Evolutionary conservation across 2,888 invertebrate species (phyloP).

Genomic region (Drosophila koepferae): DNA sequence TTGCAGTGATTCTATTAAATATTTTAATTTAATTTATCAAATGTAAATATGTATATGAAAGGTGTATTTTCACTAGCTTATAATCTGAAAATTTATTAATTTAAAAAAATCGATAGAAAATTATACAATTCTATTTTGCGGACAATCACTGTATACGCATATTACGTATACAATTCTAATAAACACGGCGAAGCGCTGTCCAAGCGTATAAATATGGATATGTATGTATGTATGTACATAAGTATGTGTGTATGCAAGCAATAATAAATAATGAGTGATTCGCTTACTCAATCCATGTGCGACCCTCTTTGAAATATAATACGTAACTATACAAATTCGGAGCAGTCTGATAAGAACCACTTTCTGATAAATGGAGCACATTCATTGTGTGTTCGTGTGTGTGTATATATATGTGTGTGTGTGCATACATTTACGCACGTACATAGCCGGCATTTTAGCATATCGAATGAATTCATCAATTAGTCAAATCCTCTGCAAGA

Average conservation of each 20-base stretch:
- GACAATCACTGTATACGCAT: neutral
- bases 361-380: conserved; percentile 47
- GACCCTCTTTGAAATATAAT: conserved; percentile 27
- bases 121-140: too few species aligned
- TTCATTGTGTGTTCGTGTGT: conserved; percentile 1
- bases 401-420: conserved; percentile 3
- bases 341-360: conserved; percentile 49
- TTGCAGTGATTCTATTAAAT: neutral
- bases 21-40: neutral
- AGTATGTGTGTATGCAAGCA: neutral
- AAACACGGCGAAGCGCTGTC: conserved; percentile 4
- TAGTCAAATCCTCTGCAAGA: conserved; percentile 43
- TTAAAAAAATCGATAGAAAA: neutral
- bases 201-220: conserved; percentile 38
- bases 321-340: conserved; percentile 17
- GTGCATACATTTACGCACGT: neutral
- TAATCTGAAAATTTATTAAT: too few species aligned
- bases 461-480: conserved; percentile 57
- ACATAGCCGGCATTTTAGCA: conserved; percentile 43
- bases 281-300: conserved; percentile 29
- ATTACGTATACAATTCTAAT: neutral
- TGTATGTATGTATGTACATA: neutral
- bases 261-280: conserved; percentile 1
- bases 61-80: too few species aligned
- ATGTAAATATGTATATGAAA: neutral